A percentile compares a stretch with the other conserved stretches of the same genome.
These are phyloP conservation scores for Thalassarche chlororhynchos DNA, from an alignment of 2,113 vertebrate genomes.

Conservation along the genomic window DNA sequence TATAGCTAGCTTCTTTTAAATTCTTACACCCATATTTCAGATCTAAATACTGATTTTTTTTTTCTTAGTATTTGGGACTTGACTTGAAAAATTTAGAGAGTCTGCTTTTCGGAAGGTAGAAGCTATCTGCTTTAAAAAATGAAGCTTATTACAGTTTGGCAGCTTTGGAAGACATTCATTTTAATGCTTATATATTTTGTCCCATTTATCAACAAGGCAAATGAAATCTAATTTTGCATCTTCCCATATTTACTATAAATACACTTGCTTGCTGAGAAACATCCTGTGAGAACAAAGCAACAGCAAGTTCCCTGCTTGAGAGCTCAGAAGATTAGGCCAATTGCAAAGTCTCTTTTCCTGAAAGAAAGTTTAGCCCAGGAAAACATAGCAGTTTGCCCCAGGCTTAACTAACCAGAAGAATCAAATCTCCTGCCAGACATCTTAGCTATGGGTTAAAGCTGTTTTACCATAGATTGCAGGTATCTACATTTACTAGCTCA, in stretches of 20 bases:
- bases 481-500: not conserved
- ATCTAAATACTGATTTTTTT: not conserved
- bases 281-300: constrained; percentile 25
- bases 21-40: not conserved
- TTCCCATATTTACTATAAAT: constrained; percentile 26
- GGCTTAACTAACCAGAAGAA: not conserved
- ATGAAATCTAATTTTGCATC: not conserved
- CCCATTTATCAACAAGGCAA: not conserved
- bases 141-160: not conserved
- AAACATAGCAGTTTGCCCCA: not conserved
- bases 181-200: not conserved
- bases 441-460: not conserved
- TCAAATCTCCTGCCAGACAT: not conserved
- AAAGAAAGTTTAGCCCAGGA: not conserved
- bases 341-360: not conserved
- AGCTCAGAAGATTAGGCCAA: not conserved
- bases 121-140: not conserved
- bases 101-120: not conserved
- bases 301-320: not conserved
- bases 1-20: not conserved
- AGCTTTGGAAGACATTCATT: not conserved
- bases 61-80: not conserved
- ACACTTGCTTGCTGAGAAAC: constrained; percentile 17
- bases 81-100: not conserved
- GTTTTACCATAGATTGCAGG: not conserved